Percentiles rank a stretch among this genome's conserved stretches.
Evolutionary conservation across 2,797 vertebrate species (phyloP).

Genomic region (Aeoliscus strigatus): DNA sequence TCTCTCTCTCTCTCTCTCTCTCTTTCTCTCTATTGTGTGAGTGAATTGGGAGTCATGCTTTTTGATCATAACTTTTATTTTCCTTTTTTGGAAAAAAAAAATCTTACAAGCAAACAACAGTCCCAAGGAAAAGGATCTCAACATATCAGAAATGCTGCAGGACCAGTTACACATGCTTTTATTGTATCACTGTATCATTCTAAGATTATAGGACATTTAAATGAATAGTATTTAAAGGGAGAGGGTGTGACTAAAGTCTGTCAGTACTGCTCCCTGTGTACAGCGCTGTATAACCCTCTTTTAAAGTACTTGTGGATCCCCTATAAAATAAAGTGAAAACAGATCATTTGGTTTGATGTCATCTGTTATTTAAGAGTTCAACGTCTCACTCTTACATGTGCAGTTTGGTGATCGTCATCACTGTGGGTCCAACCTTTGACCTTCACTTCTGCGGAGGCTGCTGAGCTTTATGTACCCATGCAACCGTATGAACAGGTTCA

Average conservation of each 20-base stretch:
- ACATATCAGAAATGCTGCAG: constrained; percentile 83
- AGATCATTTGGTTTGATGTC: constrained; percentile 36
- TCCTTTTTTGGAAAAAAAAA: constrained; percentile 66
- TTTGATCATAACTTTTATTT: constrained; percentile 67
- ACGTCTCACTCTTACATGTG: no score
- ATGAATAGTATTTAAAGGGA: constrained; percentile 85
- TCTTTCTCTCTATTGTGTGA: constrained; percentile 86
- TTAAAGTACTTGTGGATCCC: constrained; percentile 74
- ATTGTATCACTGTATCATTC: constrained; percentile 82
- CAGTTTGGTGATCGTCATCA: no score
- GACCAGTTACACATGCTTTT: constrained; percentile 81
- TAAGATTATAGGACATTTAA: constrained; percentile 78
- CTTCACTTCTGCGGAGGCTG: no score
- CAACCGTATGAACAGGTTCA: no score
- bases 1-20: constrained; percentile 58
- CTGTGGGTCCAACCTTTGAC: no score
- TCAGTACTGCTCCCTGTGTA: constrained; percentile 75
- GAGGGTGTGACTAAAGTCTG: constrained; percentile 81
- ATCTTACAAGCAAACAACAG: constrained; percentile 58
- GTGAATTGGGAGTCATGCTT: constrained; percentile 80
- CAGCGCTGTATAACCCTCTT: constrained; percentile 74
- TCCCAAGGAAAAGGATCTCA: constrained; percentile 61
- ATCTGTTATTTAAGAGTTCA: constrained; percentile 22
- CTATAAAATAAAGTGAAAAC: constrained; percentile 67
- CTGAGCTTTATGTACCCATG: no score